phyloP scores from a whole-genome alignment of 64 coral and sea anemone genomes.

The Stichodactyla mertensii region DNA sequence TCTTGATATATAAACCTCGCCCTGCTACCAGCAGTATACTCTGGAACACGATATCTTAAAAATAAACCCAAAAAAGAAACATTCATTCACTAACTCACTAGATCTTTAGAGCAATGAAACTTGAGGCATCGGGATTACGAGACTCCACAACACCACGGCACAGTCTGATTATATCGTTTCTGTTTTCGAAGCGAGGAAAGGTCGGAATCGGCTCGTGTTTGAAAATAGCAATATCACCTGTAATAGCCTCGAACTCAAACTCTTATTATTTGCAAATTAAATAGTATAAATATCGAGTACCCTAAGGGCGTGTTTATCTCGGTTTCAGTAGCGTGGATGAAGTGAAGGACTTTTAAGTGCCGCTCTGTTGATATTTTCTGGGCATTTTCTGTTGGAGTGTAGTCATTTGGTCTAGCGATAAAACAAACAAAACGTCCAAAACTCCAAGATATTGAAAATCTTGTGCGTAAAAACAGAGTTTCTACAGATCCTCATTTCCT shows the following conservation, averaged over 20 bases:
- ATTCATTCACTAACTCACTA: neutral
- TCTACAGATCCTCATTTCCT: neutral
- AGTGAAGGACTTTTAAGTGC: neutral
- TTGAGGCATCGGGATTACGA: neutral
- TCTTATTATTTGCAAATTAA: neutral
- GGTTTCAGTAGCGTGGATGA: neutral
- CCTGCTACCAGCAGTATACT: no score
- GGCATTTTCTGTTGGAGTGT: neutral
- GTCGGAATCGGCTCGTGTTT: neutral
- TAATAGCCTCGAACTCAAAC: neutral
- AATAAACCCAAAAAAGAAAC: neutral
- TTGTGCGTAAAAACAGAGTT: neutral
- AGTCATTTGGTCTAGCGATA: neutral
- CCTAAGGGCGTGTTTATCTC: neutral
- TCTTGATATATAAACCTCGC: neutral
- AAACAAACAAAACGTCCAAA: neutral
- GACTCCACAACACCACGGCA: neutral
- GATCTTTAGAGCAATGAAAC: neutral
- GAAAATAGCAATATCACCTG: neutral
- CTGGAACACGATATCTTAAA: no score
- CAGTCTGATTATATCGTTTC: neutral
- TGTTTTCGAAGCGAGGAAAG: neutral
- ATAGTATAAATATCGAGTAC: neutral
- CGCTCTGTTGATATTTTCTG: neutral
- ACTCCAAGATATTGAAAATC: neutral